These are phyloP conservation scores for Stercorarius parasiticus DNA, from an alignment of 2,113 vertebrate species.

Conservation along the genomic window DNA sequence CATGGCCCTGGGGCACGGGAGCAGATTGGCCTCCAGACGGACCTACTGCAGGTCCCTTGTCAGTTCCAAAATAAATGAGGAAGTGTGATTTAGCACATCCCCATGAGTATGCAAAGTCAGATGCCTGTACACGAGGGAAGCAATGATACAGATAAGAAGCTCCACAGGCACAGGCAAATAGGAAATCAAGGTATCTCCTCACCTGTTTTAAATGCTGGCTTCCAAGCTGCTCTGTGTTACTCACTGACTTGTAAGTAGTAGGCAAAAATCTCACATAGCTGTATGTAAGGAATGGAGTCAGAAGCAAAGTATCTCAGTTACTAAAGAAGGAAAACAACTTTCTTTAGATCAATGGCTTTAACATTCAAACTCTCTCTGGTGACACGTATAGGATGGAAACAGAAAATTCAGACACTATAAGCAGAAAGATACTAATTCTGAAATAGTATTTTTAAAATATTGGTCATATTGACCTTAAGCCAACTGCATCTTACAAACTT, in stretches of 20 bases:
- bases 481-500: background rate
- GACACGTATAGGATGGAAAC: background rate
- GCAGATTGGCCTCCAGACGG: background rate
- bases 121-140: accelerated
- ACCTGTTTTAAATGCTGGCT: background rate
- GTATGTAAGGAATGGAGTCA: background rate
- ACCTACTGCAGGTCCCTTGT: background rate
- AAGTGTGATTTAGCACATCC: background rate
- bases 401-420: background rate
- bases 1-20: background rate
- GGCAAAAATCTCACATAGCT: background rate
- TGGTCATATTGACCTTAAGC: background rate
- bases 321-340: background rate
- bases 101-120: background rate
- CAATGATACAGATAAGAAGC: background rate
- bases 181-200: background rate
- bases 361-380: background rate
- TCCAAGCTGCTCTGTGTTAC: background rate
- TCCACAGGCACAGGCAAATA: background rate
- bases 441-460: background rate
- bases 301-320: background rate
- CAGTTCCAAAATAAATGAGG: background rate
- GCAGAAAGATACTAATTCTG: background rate
- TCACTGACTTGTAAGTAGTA: background rate
- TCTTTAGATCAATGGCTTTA: background rate